These are phyloP conservation scores for Zhengitettix transpicula DNA, from an alignment of 2,888 invertebrate genomes.

Conservation along the genomic window DNA sequence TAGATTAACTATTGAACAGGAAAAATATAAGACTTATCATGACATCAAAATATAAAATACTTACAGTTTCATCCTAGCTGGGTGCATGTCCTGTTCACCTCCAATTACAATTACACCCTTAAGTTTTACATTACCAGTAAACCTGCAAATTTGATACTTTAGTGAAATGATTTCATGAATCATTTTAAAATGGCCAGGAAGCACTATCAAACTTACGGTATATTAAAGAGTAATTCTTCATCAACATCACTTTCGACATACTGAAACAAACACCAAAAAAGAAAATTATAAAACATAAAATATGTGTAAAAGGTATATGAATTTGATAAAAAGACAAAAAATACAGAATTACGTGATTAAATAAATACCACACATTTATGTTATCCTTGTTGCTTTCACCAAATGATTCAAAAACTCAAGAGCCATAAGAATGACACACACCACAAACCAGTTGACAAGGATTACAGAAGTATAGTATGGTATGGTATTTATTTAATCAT, in stretches of 20 bases:
- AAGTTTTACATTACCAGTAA: constrained; percentile 86
- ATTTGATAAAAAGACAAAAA: too few relatives aligned
- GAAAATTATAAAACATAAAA: too few relatives aligned
- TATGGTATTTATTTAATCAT: too few relatives aligned
- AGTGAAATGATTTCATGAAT: not conserved
- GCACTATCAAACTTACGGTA: constrained; percentile 44
- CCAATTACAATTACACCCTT: constrained; percentile 87
- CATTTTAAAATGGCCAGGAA: not conserved
- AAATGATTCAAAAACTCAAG: too few relatives aligned
- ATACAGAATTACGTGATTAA: too few relatives aligned
- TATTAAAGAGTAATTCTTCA: constrained; percentile 88
- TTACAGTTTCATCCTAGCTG: constrained; percentile 74
- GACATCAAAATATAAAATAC: constrained; percentile 21
- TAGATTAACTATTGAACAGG: not conserved
- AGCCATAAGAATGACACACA: too few relatives aligned
- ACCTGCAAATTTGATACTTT: constrained; percentile 29
- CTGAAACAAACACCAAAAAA: constrained; percentile 32
- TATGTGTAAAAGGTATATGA: too few relatives aligned
- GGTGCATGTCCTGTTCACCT: constrained; percentile 74
- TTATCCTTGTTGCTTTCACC: too few relatives aligned
- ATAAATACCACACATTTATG: too few relatives aligned
- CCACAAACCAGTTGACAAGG: too few relatives aligned
- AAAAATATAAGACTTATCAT: not conserved
- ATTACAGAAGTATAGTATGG: too few relatives aligned
- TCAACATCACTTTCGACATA: constrained; percentile 93